Percentiles rank a stretch among this genome's conserved stretches.
Conservation (phyloP, 1,140 invertebrate species). For the Sitodiplosis mosellana region DNA sequence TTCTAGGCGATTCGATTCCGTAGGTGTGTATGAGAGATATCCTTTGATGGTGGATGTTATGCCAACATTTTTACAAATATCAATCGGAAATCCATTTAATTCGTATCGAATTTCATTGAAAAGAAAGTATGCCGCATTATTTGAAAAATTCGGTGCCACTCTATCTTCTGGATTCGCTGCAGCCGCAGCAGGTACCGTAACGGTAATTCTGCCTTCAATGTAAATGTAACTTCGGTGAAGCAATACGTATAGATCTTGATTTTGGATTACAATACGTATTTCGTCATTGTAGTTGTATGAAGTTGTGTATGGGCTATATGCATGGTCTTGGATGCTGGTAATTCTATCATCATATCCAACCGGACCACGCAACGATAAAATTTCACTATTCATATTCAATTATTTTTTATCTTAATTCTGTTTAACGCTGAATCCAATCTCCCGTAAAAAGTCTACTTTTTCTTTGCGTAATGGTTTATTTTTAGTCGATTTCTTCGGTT, state of each 20-base stretch:
- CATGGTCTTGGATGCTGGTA: conserved; percentile 16
- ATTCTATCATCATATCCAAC: conserved; percentile 15
- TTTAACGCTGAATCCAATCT: conserved; percentile 9
- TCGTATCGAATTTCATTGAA: conserved; percentile 27
- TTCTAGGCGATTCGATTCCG: too few species aligned
- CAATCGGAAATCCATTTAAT: conserved; percentile 24
- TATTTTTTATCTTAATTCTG: conserved; percentile 5
- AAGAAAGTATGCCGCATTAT: conserved; percentile 20
- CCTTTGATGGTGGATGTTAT: conserved; percentile 25
- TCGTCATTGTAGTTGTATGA: conserved; percentile 18
- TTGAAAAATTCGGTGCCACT: too few species aligned
- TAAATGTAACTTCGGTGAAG: conserved; percentile 15
- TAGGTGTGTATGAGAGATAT: too few species aligned
- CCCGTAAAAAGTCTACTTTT: conserved; percentile 3
- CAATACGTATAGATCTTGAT: conserved; percentile 19
- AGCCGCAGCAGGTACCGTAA: conserved; percentile 7
- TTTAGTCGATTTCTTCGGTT: neutral
- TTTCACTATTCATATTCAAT: conserved; percentile 8
- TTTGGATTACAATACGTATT: conserved; percentile 14
- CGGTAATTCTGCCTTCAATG: conserved; percentile 11
- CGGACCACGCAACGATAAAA: too few species aligned
- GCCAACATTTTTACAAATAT: conserved; percentile 22
- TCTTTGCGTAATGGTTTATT: neutral
- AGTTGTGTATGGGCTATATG: conserved; percentile 10
- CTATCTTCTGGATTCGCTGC: conserved; percentile 8